phyloP scores from a whole-genome alignment of 2,888 invertebrate species.

The Odontomyia ornata region DNA sequence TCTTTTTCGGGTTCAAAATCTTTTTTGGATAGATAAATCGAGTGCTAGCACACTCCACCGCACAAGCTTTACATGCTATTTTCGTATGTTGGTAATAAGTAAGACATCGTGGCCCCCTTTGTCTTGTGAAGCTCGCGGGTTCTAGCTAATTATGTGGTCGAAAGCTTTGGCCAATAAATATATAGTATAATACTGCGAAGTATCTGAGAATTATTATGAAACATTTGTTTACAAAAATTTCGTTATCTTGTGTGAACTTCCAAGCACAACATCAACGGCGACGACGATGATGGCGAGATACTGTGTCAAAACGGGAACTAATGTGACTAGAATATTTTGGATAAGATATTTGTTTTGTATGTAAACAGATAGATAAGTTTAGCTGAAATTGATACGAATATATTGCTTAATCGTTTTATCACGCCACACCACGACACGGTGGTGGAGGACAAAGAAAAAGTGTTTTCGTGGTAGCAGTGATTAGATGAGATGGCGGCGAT shows the following conservation, averaged over 20 bases:
- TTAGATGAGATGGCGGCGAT: no score
- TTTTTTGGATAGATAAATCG: no score
- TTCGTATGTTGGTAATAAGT: not conserved
- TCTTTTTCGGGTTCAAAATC: no score
- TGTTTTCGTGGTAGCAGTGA: no score
- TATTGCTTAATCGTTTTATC: no score
- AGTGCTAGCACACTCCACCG: not conserved
- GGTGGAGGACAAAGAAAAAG: no score
- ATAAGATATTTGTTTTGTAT: no score
- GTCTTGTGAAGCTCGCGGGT: not conserved
- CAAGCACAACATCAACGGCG: not conserved
- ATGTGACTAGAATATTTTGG: no score
- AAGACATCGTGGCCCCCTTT: not conserved
- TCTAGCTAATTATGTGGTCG: not conserved
- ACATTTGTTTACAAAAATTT: slow-evolving; percentile 3
- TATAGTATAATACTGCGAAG: not conserved
- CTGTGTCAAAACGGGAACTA: no score
- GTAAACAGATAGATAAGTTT: no score
- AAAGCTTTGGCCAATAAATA: not conserved
- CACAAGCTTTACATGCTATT: not conserved
- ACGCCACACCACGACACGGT: no score
- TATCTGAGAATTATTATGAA: not conserved
- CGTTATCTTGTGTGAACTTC: not conserved
- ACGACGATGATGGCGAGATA: not conserved
- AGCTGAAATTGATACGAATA: no score